Evolutionary conservation across 2,888 invertebrate genomes (phyloP).

Genomic region (Orthonychiurus folsomi): DNA sequence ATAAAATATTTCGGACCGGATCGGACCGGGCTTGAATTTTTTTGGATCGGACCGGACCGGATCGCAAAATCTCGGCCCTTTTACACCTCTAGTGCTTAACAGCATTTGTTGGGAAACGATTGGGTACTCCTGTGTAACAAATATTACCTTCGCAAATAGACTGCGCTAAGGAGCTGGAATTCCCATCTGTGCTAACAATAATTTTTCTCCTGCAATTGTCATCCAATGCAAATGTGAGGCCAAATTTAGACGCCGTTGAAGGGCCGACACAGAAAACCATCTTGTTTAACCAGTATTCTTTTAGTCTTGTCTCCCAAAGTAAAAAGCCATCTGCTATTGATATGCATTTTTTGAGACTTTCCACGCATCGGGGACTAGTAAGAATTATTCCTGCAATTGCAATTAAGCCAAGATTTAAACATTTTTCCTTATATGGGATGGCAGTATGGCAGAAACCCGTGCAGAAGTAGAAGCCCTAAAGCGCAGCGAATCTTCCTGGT

Average conservation of each 20-base stretch:
- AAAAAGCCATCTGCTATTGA: conserved; percentile 7
- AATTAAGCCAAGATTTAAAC: background rate
- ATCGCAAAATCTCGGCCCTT: too few relatives aligned
- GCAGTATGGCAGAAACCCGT: too few relatives aligned
- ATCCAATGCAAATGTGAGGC: conserved; percentile 9
- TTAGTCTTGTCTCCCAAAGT: conserved; percentile 16
- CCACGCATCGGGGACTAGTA: conserved; percentile 28
- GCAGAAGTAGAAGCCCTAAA: too few relatives aligned
- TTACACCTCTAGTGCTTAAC: too few relatives aligned
- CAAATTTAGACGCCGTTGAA: conserved; percentile 14
- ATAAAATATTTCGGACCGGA: too few relatives aligned
- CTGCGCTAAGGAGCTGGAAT: conserved; percentile 23
- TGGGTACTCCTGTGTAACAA: too few relatives aligned
- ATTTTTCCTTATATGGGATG: background rate
- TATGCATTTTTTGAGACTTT: conserved; percentile 18
- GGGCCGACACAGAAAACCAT: conserved; percentile 28
- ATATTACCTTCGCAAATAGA: conserved; percentile 1
- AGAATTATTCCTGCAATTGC: conserved; percentile 25
- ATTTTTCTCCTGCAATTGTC: conserved; percentile 6
- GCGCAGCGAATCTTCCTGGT: too few relatives aligned
- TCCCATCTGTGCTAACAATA: conserved; percentile 20
- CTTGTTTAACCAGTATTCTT: conserved; percentile 20
- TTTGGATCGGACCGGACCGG: too few relatives aligned
- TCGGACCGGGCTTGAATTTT: too few relatives aligned
- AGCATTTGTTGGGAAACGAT: too few relatives aligned